phyloP scores from a whole-genome alignment of 2,888 invertebrate genomes.

The Thysanoteuthis rhombus region DNA sequence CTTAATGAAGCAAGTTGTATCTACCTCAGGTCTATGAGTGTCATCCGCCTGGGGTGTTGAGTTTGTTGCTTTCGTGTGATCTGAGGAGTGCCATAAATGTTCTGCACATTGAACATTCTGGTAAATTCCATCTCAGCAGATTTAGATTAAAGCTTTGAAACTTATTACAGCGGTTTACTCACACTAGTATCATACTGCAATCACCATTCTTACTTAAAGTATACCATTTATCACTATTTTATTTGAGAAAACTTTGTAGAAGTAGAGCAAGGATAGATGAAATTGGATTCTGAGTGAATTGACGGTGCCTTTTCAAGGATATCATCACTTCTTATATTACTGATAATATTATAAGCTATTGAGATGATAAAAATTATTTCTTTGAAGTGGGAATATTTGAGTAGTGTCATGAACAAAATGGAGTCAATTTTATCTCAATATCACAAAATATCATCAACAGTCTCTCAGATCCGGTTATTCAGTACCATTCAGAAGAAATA shows the following conservation, averaged over 20 bases:
- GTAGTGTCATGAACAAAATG: neutral
- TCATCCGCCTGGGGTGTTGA: constrained; percentile 51
- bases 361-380: neutral
- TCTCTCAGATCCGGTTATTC: neutral
- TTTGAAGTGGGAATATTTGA: neutral
- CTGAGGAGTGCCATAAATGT: constrained; percentile 60
- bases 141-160: neutral
- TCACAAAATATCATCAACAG: neutral
- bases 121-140: constrained; percentile 24
- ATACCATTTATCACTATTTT: neutral
- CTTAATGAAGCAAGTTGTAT: constrained; percentile 13
- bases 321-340: neutral
- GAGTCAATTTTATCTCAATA: neutral
- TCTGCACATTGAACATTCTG: constrained; percentile 59
- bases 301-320: neutral
- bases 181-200: constrained; percentile 13
- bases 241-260: neutral
- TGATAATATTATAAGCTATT: neutral
- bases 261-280: neutral
- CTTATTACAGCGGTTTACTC: neutral
- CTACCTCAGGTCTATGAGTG: constrained; percentile 61
- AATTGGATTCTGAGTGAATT: neutral
- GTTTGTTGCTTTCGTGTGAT: constrained; percentile 49
- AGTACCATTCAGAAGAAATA: no score
- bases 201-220: neutral